phyloP scores from a whole-genome alignment of 2,113 vertebrate genomes.

The Loxodonta africana region DNA sequence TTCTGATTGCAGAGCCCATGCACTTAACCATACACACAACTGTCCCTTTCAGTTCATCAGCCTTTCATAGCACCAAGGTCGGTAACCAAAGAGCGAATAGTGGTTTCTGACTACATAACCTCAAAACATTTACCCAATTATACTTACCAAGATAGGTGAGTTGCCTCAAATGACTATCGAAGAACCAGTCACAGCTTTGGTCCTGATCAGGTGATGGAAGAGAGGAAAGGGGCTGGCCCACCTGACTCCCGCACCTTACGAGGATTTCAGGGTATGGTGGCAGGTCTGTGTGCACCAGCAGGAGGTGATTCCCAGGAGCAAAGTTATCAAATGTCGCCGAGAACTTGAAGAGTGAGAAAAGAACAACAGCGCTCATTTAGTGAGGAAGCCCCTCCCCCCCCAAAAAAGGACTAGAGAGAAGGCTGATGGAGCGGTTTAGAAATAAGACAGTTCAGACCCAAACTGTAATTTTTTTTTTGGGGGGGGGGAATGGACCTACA shows the following conservation, averaged over 20 bases:
- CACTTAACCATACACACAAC: not conserved
- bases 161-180: constrained; percentile 70
- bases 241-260: constrained; percentile 83
- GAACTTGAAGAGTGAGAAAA: constrained; percentile 83
- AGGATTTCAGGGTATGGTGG: constrained; percentile 74
- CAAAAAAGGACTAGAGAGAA: not conserved
- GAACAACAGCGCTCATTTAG: not conserved
- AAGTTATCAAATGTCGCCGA: constrained; percentile 88
- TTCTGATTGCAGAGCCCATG: not conserved
- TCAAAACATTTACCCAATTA: not conserved
- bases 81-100: not conserved
- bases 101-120: not conserved
- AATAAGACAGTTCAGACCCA: not conserved
- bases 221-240: constrained; percentile 68
- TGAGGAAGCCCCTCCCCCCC: not conserved
- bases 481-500: not conserved
- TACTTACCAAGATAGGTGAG: constrained; percentile 89
- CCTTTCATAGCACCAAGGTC: not conserved
- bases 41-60: not conserved
- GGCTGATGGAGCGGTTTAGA: not conserved
- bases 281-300: constrained; percentile 83
- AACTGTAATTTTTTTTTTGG: not conserved
- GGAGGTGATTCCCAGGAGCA: constrained; percentile 82
- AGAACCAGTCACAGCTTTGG: constrained; percentile 88
- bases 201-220: constrained; percentile 67